These are phyloP conservation scores for Elgaria multicarinata DNA, from an alignment of 2,113 vertebrate genomes.

Conservation along the genomic window DNA sequence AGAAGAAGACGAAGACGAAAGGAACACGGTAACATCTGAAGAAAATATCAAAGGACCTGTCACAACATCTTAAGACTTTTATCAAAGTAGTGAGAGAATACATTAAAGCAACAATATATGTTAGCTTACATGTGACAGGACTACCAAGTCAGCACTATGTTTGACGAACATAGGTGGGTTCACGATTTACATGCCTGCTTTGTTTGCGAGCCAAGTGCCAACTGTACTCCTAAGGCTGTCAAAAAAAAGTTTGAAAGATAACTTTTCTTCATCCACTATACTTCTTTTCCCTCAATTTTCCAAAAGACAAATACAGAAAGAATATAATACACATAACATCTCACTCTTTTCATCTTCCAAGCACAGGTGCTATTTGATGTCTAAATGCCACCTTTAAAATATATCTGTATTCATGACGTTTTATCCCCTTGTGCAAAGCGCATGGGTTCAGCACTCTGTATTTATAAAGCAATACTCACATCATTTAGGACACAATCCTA, in stretches of 20 bases:
- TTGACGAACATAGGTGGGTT: conserved; percentile 68
- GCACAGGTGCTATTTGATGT: background rate
- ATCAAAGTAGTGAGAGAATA: conserved; percentile 83
- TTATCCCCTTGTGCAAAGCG: background rate
- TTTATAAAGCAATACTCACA: background rate
- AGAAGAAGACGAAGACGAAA: conserved; percentile 63
- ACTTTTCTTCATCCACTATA: fast-evolving
- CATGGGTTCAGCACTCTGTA: background rate
- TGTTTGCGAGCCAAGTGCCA: conserved; percentile 39
- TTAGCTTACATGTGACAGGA: conserved; percentile 68
- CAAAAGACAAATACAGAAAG: background rate
- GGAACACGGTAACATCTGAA: conserved; percentile 78
- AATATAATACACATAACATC: background rate
- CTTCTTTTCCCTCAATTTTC: background rate
- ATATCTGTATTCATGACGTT: background rate
- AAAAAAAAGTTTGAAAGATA: background rate
- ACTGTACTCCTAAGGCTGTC: conserved; percentile 15
- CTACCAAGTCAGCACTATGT: conserved; percentile 69
- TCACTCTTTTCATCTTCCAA: conserved; percentile 11
- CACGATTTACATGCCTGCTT: conserved; percentile 57
- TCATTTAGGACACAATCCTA: background rate
- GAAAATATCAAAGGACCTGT: conserved; percentile 81
- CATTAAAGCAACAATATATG: conserved; percentile 81
- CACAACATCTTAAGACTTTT: conserved; percentile 81
- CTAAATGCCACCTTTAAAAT: background rate